Percentiles rank a stretch among this genome's conserved stretches.
These are phyloP conservation scores for Drosophila littoralis DNA, from an alignment of 1,140 invertebrate species.

Conservation along the genomic window DNA sequence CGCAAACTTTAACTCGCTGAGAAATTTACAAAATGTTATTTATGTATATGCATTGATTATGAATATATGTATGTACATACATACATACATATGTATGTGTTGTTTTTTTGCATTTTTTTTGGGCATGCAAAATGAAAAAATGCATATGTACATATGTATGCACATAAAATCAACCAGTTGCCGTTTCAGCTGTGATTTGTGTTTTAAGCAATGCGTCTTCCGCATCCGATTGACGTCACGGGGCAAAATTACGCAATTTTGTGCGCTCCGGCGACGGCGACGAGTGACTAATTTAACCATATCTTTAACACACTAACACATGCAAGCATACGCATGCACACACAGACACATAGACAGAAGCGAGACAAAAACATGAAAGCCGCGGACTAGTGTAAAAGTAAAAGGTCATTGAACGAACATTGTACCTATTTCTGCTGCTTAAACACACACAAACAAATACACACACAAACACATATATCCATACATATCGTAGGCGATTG, in stretches of 20 bases:
- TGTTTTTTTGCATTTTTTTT: neutral
- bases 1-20: conserved; percentile 40
- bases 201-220: conserved; percentile 16
- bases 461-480: conserved; percentile 10
- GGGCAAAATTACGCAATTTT: conserved; percentile 68
- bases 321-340: neutral
- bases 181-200: neutral
- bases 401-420: conserved; percentile 81
- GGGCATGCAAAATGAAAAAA: neutral
- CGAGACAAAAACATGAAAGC: conserved; percentile 18
- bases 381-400: conserved; percentile 70
- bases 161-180: conserved; percentile 7
- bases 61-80: neutral
- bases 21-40: conserved; percentile 26
- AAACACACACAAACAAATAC: conserved; percentile 37
- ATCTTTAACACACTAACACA: conserved; percentile 36
- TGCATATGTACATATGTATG: too few species aligned
- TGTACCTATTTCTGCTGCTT: conserved; percentile 74
- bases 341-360: neutral
- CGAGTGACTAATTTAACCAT: conserved; percentile 72
- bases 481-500: conserved; percentile 39
- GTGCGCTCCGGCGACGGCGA: conserved; percentile 22
- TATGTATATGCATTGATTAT: conserved; percentile 6
- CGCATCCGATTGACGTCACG: conserved; percentile 60
- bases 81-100: neutral